Conservation (phyloP, 2,113 vertebrate genomes). For the Butorides virescens region DNA sequence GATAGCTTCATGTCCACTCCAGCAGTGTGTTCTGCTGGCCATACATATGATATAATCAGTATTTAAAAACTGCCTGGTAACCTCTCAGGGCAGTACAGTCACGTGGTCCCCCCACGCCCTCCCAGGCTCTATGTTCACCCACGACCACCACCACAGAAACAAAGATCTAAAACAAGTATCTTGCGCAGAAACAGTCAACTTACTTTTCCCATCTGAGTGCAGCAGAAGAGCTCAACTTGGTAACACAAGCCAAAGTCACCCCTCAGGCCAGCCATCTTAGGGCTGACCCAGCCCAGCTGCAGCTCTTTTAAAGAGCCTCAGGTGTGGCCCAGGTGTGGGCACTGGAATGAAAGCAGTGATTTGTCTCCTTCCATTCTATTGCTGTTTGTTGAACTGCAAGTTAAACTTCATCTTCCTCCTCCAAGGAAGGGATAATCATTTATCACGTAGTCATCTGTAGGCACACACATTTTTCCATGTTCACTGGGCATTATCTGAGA, state of each 20-base stretch:
- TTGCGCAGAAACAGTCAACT: neutral
- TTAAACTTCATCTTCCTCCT: neutral
- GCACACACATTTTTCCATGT: neutral
- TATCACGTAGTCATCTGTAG: neutral
- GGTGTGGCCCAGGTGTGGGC: neutral
- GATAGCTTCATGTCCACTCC: neutral
- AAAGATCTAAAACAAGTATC: neutral
- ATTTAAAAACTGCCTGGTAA: neutral
- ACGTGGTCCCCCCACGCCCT: accelerated
- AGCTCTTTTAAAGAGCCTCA: neutral
- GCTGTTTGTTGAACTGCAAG: neutral
- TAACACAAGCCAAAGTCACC: neutral
- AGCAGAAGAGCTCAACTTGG: neutral
- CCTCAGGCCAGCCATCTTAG: too few relatives aligned
- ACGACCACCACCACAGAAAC: neutral
- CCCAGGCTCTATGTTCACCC: neutral
- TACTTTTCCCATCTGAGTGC: neutral
- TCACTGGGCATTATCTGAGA: neutral
- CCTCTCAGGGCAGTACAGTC: neutral
- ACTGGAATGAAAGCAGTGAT: neutral
- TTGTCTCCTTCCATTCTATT: neutral
- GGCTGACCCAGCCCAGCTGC: neutral
- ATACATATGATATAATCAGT: neutral
- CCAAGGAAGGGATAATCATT: neutral
- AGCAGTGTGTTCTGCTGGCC: neutral